Evolutionary conservation across 2,888 invertebrate species (phyloP).

Genomic region (Erebia epiphron): DNA sequence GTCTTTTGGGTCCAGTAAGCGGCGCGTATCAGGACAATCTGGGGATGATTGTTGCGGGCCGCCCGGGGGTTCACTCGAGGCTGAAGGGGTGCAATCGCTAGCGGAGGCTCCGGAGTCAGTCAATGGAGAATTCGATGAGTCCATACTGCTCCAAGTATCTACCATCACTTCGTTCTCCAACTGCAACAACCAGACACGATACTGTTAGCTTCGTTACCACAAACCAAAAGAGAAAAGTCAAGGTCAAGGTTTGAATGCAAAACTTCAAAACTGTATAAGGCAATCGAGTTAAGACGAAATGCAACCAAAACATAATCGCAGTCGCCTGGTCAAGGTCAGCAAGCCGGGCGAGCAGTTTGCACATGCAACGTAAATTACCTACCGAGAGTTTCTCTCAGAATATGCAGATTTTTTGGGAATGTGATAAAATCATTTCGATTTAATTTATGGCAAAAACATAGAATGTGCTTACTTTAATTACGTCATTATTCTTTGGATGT

Average conservation of each 20-base stretch:
- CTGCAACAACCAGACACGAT: constrained; percentile 65
- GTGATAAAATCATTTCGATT: neutral
- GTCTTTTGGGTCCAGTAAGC: constrained; percentile 65
- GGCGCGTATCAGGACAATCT: constrained; percentile 62
- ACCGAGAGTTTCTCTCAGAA: constrained; percentile 18
- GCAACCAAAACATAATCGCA: constrained; percentile 53
- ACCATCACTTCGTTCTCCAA: constrained; percentile 83
- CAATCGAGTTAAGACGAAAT: constrained; percentile 57
- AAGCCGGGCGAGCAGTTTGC: constrained; percentile 12
- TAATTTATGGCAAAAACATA: neutral
- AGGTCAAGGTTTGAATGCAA: constrained; percentile 47
- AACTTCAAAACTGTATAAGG: constrained; percentile 42
- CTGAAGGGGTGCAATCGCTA: constrained; percentile 77
- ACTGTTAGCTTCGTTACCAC: constrained; percentile 42
- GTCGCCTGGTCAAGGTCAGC: constrained; percentile 61
- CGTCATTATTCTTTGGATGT: no score
- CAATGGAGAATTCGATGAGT: constrained; percentile 79
- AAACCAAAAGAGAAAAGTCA: constrained; percentile 51
- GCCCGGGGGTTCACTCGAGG: constrained; percentile 68
- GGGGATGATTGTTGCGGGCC: constrained; percentile 58
- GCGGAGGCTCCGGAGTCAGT: constrained; percentile 80
- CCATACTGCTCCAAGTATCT: constrained; percentile 83
- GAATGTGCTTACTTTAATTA: neutral
- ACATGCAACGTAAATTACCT: constrained; percentile 5
- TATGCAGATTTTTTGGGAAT: neutral